Evolutionary conservation across 2,888 invertebrate species (phyloP).

Genomic region (Imbricaverruca yamaguchii): DNA sequence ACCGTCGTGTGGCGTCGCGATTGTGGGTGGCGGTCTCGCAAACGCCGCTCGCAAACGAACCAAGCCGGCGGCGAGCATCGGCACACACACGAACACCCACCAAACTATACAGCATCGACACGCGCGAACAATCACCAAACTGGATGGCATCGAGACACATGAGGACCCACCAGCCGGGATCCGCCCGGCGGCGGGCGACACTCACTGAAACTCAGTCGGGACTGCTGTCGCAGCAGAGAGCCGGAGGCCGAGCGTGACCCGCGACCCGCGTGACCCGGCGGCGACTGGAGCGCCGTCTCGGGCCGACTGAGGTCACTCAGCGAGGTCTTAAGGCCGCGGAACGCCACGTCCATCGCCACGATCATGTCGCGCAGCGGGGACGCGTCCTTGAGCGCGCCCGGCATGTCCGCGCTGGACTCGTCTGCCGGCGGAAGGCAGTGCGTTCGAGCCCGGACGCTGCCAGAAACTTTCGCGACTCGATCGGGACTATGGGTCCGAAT

Average conservation of each 20-base stretch:
- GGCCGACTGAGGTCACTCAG: conserved; percentile 14
- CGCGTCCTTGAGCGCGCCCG: not conserved
- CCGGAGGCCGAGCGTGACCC: not conserved
- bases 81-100: too few relatives aligned
- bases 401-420: conserved; percentile 17
- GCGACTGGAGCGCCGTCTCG: not conserved
- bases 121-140: too few relatives aligned
- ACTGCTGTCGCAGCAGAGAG: not conserved
- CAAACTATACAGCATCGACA: too few relatives aligned
- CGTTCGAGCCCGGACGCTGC: too few relatives aligned
- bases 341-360: conserved; percentile 22
- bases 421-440: not conserved
- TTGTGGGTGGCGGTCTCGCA: too few relatives aligned
- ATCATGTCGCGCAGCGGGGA: conserved; percentile 12
- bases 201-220: conserved; percentile 15
- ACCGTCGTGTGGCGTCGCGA: too few relatives aligned
- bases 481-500: too few relatives aligned
- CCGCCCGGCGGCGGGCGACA: not conserved
- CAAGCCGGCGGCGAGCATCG: too few relatives aligned
- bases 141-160: too few relatives aligned
- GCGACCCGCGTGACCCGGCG: not conserved
- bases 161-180: too few relatives aligned
- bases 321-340: conserved; percentile 22
- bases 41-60: too few relatives aligned
- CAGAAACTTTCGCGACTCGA: too few relatives aligned